Evolutionary conservation across 2,888 invertebrate species (phyloP), one percentile per base, ranked within the genome.

Genomic region (Pyrrhia umbra): DNA sequence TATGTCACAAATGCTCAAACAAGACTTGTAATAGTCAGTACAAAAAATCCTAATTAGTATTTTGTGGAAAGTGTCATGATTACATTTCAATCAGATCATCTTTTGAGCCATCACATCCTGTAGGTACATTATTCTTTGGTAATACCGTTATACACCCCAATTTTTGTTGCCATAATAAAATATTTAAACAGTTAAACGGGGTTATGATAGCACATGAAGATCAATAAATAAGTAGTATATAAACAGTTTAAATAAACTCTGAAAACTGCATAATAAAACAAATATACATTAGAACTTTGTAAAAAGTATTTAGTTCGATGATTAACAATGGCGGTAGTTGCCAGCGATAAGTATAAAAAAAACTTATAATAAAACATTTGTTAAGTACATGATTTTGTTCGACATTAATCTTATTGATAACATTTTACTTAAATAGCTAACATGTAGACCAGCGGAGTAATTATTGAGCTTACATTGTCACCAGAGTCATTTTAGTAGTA

Each of bases 101-200:
- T 52, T 16, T 77, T 78, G 80, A 78, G 78, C 80, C 61, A 60
- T 34, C 58, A 74, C 50, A 77, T 68, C 68, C 73, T 68, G 64
- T 70, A 74, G 65, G 52, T 70, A 78, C 58, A 47, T 73, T 27
- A 59, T 63, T 77, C 80, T 78, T 78, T 80, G 80, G 78, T 78
- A 64, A 74, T 16, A 50, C 68, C 27, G 23, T 46, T 64, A 47
- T 42, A 55, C 30, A 23, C 47, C 23, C 18, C 52, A 71, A 43
- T 60, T 49, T 68, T 34, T 49, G 15, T 27, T 34, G 25, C 30
- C 37, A 15, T 74, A 30, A 34, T 42, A 47, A 9, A 40, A 43
- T 57, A 56, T 46, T 49, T 21, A 9, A 52, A 30, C 15, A 34
- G 34, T 42, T 37, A 52, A 39, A 43, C 6, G n/a, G 30, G 18